Evolutionary conservation across 2,113 vertebrate genomes (phyloP).

Genomic region (Bucco capensis): DNA sequence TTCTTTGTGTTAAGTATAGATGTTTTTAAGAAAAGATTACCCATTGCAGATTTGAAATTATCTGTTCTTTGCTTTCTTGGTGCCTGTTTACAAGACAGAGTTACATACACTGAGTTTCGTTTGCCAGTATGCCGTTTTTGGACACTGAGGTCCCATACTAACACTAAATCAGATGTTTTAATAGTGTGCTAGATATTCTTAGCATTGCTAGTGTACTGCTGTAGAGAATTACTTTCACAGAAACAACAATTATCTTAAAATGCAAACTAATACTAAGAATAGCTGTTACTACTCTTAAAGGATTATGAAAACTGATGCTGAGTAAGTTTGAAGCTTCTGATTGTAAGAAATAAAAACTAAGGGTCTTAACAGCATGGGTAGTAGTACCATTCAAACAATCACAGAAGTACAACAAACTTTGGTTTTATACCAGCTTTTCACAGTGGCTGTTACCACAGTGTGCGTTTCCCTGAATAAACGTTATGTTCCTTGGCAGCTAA

Average conservation of each 20-base stretch:
- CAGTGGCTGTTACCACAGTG: not conserved
- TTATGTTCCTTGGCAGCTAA: not conserved
- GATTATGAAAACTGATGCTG: not conserved
- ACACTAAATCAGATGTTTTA: not conserved
- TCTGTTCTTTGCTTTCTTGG: conserved; percentile 35
- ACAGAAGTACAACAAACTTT: not conserved
- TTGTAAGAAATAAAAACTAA: not conserved
- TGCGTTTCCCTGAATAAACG: not conserved
- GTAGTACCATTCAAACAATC: not conserved
- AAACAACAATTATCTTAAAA: not conserved
- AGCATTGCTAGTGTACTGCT: not conserved
- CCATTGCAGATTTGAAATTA: conserved; percentile 9
- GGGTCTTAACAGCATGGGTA: not conserved
- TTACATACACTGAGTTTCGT: not conserved
- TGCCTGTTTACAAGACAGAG: conserved; percentile 25
- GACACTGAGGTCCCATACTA: not conserved
- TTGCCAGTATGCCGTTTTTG: not conserved
- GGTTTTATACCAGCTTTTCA: not conserved
- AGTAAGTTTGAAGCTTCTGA: not conserved
- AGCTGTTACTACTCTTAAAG: conserved; percentile 17
- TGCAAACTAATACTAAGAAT: not conserved
- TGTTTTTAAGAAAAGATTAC: conserved; percentile 53
- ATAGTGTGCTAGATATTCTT: not conserved
- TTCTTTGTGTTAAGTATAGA: conserved; percentile 34
- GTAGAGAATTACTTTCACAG: not conserved